Base-by-base conservation (phyloP, 2,888 invertebrate genomes). In the Furcula furcula region DNA sequence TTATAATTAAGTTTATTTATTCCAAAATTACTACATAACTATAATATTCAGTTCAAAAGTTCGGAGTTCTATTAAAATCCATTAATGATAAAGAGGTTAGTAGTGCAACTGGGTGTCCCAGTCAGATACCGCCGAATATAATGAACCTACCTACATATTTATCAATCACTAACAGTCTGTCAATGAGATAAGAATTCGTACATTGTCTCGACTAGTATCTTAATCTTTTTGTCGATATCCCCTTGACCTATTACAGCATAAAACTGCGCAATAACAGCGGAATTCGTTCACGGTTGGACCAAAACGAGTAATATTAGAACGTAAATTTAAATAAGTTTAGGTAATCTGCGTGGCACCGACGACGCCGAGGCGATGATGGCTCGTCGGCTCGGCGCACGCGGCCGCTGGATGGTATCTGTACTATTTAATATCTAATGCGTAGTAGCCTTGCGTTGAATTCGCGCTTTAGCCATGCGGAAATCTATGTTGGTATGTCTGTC, bases 161-260 rank as follows among this genome's bases (percentile, higher is more conserved):
- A n/a, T 46, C 44, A 44, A 52, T 48, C 36, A 20, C 37, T 42
- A 39, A 55, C 57, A 46, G 56, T 53, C 39, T 49, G 37, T 45
- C 34, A 55, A 43, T 52, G 46, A 55, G 67, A 74, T 72, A 75
- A 67, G 40, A 60, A 43, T 51, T 50, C 30, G 32, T 40, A 65
- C 47, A 63, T 55, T 59, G 68, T 72, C 64, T 65, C 49, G 34
- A 45, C 36, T 40, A 43, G 60, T 67, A 70, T 71, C 62, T 41
- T 63, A 66, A 67, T 69, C 59, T 62, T 55, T 46, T 54, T 44
- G 54, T 56, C 55, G 50, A 55, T 60, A 51, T 72, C 58, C 57
- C 71, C 76, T 76, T 82, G 81, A 78, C 80, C 77, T 67, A 71
- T 74, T 67, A 68, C 65, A 53, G 63, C 56, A 73, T 55, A 6